Percentiles rank a stretch among this genome's conserved stretches.
phyloP scores from a whole-genome alignment of 2,113 vertebrate species.

The Syrmaticus mikado region DNA sequence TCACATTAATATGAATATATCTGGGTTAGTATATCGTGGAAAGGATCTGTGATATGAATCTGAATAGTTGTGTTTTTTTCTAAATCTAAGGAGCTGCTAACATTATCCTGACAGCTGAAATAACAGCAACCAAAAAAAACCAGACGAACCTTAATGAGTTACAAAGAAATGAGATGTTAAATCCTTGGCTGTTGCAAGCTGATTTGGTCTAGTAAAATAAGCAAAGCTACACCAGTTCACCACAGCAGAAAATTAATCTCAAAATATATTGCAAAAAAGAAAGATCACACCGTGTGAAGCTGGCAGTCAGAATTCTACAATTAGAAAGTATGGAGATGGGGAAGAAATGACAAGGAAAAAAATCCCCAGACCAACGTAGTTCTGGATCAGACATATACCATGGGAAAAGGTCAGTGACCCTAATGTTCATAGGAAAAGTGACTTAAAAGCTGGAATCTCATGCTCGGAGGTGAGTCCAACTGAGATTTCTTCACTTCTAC shows the following conservation, averaged over 20 bases:
- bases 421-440: conserved; percentile 54
- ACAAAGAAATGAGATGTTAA: conserved; percentile 14
- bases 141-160: not conserved
- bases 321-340: not conserved
- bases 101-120: not conserved
- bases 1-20: not conserved
- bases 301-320: not conserved
- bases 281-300: not conserved
- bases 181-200: not conserved
- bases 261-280: conserved; percentile 17
- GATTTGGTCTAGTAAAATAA: not conserved
- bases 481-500: not conserved
- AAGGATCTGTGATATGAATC: not conserved
- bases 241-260: not conserved
- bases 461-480: conserved; percentile 1
- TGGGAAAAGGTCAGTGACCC: conserved; percentile 35
- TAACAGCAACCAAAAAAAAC: not conserved
- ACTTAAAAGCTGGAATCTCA: conserved; percentile 23
- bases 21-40: not conserved
- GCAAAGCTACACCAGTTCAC: not conserved
- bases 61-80: not conserved
- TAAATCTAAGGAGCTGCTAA: not conserved
- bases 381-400: not conserved
- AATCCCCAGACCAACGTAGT: not conserved
- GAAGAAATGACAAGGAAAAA: conserved; percentile 2